Base-by-base conservation (phyloP, 2,113 vertebrate species). In the Microcebus murinus region DNA sequence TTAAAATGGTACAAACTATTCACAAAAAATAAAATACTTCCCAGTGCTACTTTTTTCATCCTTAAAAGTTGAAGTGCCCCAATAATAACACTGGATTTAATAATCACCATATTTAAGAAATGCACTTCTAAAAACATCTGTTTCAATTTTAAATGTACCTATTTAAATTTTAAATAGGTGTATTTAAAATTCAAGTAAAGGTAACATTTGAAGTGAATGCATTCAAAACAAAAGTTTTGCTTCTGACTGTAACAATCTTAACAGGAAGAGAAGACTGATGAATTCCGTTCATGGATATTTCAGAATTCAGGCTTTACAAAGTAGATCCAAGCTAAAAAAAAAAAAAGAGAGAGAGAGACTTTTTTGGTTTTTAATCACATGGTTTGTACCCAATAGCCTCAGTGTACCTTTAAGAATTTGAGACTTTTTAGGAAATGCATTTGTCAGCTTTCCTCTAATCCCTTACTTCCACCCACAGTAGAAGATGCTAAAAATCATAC, bases 131-230 rank as follows among this genome's bases (percentile, higher is more conserved):
- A 93, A 91, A 83, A 71, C 12, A 34, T 36, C n/a, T 57, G 76
- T 95, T 94, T 6, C 23, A 6, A 80, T 68, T 92, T 89, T 95
- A 77, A 65, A 52, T 70, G 45, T 7, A 20, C 48, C 63, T 76
- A 87, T 73, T 92, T 94, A 89, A 68, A 91, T 95, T 89, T n/a
- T 27, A 83, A 50, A 34, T 77, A 21, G 17, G 50, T 23, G 34
- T 76, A 61, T 63, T 93, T 89, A 94, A 84, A 87, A 92, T 92
- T 42, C 9, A 76, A 87, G 25, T 27, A 90, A 82, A 90, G 34
- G 0, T 63, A 59, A 77, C 23, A 68, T 83, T 94, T 34, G 74
- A 94, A 88, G 71, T 23, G 85, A 88, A 80, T 10, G 25, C 17
- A 4, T 39, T 87, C 39, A 83, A 88, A 52, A 73, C 48, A 50